Conservation (phyloP, 1,140 invertebrate species). For the Drosophila serrata region DNA sequence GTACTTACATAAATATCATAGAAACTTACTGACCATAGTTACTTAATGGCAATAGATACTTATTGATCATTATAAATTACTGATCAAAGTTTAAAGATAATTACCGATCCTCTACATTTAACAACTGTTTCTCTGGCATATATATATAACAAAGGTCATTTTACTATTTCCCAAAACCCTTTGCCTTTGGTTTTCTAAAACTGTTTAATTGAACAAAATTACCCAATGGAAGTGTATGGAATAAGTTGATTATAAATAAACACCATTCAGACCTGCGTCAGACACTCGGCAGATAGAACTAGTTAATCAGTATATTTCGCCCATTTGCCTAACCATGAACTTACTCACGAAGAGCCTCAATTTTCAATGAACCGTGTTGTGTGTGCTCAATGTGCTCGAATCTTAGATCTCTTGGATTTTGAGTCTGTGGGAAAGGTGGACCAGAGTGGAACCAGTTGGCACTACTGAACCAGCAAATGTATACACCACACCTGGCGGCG, state of each 20-base stretch:
- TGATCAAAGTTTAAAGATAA: too few species aligned
- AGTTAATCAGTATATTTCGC: constrained; percentile 34
- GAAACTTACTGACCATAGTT: too few species aligned
- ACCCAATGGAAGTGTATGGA: constrained; percentile 3
- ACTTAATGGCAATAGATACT: too few species aligned
- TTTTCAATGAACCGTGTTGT: constrained; percentile 31
- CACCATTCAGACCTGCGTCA: constrained; percentile 29
- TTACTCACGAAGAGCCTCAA: constrained; percentile 20
- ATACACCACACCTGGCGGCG: constrained; percentile 31
- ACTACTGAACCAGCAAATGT: constrained; percentile 30
- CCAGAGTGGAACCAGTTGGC: constrained; percentile 56
- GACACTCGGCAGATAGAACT: constrained; percentile 20
- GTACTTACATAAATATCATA: too few species aligned
- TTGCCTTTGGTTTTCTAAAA: not conserved
- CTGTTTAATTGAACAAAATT: too few species aligned
- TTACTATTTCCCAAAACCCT: not conserved
- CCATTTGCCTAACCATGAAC: constrained; percentile 44
- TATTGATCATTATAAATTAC: too few species aligned
- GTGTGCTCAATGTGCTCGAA: constrained; percentile 7
- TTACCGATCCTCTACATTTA: too few species aligned
- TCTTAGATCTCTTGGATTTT: not conserved
- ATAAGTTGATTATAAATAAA: not conserved
- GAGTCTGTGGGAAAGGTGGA: constrained; percentile 2
- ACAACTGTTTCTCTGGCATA: too few species aligned
- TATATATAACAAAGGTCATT: too few species aligned